Evolutionary conservation across 2,888 invertebrate species (phyloP), one percentile per base, ranked within the genome.

Genomic region (Pogonocherus hispidulus): DNA sequence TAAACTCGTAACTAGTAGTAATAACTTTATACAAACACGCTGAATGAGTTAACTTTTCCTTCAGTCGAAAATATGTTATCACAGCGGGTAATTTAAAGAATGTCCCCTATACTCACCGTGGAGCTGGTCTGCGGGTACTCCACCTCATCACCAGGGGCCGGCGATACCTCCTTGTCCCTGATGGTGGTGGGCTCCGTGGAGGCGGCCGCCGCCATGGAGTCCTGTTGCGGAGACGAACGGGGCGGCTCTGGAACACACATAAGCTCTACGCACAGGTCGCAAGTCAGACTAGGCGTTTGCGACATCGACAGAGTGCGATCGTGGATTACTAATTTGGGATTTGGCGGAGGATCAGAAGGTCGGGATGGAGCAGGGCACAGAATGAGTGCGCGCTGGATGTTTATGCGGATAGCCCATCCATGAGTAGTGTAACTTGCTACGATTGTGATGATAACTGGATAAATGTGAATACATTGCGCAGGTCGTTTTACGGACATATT

Each of bases 191-290:
- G 83, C 85, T 86, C 82, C 63, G 83, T 83, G 65, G 84, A 88
- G 82, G 83, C 86, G 84, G 85, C 81, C 77, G 88, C 81, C 77
- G 88, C 82, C 82, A 88, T 89, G 82, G 89, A 90, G 86, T 93
- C 93, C 86, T 93, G 93, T 84, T 93, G 93, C 69, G 92, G 91
- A 70, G 93, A 93, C 73, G 92, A 92, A 85, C 91, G 89, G 75
- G 94, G 93, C 80, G 92, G 91, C 89, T 94, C 94, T 93, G 88
- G 65, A 86, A 86, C 78, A 81, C 73, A 77, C 71, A 75, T 71
- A 67, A 67, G 70, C 66, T 74, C 73, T 74, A 73, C 73, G 72
- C 65, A 71, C 68, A 73, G 68, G 67, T 68, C 67, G 66, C 71
- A 63, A 56, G 56, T 65, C 63, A 63, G 56, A 46, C 55, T 57